A percentile compares a stretch with the other conserved stretches of the same genome.
phyloP scores from a whole-genome alignment of 2,888 invertebrate genomes.

The Philopedon plagiatum region DNA sequence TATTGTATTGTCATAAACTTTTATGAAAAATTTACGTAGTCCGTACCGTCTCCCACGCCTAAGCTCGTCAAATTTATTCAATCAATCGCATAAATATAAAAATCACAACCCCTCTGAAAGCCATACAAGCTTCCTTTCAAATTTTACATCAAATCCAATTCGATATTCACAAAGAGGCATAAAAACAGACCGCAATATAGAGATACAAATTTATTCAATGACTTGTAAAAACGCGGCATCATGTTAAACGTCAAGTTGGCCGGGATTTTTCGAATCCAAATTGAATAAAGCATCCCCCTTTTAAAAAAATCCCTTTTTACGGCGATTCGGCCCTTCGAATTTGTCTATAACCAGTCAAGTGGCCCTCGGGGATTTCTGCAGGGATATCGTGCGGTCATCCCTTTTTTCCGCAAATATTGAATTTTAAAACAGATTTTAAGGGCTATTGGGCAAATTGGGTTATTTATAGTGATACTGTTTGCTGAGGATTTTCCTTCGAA shows the following conservation, averaged over 20 bases:
- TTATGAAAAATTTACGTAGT: no score
- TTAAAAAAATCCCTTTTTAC: conserved; percentile 43
- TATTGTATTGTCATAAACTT: no score
- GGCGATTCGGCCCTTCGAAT: conserved; percentile 45
- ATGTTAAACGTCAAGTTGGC: conserved; percentile 51
- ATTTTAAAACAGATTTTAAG: conserved; percentile 53
- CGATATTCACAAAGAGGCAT: conserved; percentile 36
- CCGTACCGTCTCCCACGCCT: no score
- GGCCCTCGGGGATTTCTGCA: conserved; percentile 49
- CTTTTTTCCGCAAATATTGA: conserved; percentile 52
- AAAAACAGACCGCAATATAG: conserved; percentile 43
- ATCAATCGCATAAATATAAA: conserved; percentile 12
- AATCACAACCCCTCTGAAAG: background rate
- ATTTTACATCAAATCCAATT: conserved; percentile 28
- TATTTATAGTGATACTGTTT: conserved; percentile 50
- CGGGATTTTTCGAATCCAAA: conserved; percentile 47
- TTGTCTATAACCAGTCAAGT: conserved; percentile 53
- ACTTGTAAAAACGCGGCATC: conserved; percentile 52
- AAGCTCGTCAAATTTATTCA: conserved; percentile 5
- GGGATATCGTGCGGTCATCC: conserved; percentile 47
- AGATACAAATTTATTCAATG: conserved; percentile 53
- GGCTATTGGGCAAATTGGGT: conserved; percentile 51
- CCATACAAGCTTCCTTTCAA: conserved; percentile 14
- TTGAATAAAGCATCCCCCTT: conserved; percentile 46
- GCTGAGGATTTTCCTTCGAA: background rate